Base-by-base conservation (phyloP, 1,140 invertebrate genomes). In the Macrosteles quadrilineatus region DNA sequence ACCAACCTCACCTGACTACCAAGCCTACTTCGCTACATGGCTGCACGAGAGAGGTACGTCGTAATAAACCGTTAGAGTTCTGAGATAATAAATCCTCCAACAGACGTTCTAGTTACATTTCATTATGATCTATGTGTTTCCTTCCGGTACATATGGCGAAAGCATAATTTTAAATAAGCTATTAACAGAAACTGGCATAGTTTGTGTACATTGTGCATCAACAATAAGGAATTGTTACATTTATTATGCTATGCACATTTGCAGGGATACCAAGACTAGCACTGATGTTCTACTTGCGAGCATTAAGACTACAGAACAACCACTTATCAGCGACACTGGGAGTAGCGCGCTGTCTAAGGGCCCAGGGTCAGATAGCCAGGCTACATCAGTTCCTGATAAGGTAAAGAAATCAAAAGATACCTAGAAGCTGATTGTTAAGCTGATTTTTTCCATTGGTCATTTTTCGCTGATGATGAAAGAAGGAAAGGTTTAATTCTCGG, bases 21-120 rank as follows among this genome's bases (percentile, higher is more conserved):
- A 87, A 36, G 82, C 87, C 1, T 81, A 88, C 70, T 90, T 88
- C 77, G 89, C 86, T 47, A 83, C 86, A 68, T 90, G 88, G 89
- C 80, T 89, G 12, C 82, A 83, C 59, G 82, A 81, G 71, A 87
- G 87, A 81, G 85, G 88, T 90, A 79, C 82, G 71, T 19, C 17
- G 11, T 25, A 43, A 14, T 29, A n/a, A 65, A 1, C 19, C n/a
- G 14, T 66, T 65, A 12, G n/a, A 66, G 21, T 32, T 27, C 21
- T 6, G 6, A 2, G 57, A 3, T 30, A 17, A 9, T 19, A 17
- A 55, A 55, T 9, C 6, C 53, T 6, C 23, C 23, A 17, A 17
- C 19, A 14, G 6, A 11, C 23, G 19, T 12, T 63, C 4, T 29
- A 12, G 27, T 63, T 66, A 9, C 64, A 57, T 14, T 11, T 43